These are phyloP conservation scores for Eudasyphora cyanicolor DNA, from an alignment of 2,888 invertebrate species.

Conservation along the genomic window DNA sequence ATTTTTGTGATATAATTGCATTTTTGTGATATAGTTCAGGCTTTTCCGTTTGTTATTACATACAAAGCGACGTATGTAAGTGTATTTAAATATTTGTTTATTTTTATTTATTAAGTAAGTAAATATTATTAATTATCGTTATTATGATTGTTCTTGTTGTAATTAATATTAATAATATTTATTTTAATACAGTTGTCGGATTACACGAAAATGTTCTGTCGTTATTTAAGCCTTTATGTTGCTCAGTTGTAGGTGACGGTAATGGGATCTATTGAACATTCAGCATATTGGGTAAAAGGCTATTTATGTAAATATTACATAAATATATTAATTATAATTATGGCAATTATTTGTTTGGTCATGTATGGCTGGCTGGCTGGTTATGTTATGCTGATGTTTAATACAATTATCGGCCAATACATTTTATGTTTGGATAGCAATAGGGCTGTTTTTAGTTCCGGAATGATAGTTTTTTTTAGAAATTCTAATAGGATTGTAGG, in stretches of 20 bases:
- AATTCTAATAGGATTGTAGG: too few relatives aligned
- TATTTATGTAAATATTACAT: slow-evolving; percentile 47
- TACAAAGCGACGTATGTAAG: not conserved
- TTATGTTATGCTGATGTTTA: not conserved
- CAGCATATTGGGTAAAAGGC: not conserved
- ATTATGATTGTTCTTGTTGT: slow-evolving; percentile 12
- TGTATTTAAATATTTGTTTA: not conserved
- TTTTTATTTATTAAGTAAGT: not conserved
- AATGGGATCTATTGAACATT: not conserved
- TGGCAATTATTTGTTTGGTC: slow-evolving; percentile 56
- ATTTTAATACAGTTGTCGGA: slow-evolving; percentile 15
- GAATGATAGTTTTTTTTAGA: too few relatives aligned
- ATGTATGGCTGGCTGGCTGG: slow-evolving; percentile 25
- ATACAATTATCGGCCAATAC: slow-evolving; percentile 13
- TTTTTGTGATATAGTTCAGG: too few relatives aligned
- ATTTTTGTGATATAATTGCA: too few relatives aligned
- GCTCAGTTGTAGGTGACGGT: not conserved
- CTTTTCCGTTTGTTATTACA: not conserved
- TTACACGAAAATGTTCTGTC: slow-evolving; percentile 6
- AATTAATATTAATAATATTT: slow-evolving; percentile 28
- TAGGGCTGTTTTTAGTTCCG: too few relatives aligned
- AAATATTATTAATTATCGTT: slow-evolving; percentile 15
- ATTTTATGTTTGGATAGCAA: not conserved
- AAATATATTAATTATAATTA: slow-evolving; percentile 61
- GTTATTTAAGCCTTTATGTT: slow-evolving; percentile 18